A percentile compares a stretch with the other conserved stretches of the same genome.
Evolutionary conservation across 2,888 invertebrate species (phyloP).

Genomic region (Autographa pulchrina): DNA sequence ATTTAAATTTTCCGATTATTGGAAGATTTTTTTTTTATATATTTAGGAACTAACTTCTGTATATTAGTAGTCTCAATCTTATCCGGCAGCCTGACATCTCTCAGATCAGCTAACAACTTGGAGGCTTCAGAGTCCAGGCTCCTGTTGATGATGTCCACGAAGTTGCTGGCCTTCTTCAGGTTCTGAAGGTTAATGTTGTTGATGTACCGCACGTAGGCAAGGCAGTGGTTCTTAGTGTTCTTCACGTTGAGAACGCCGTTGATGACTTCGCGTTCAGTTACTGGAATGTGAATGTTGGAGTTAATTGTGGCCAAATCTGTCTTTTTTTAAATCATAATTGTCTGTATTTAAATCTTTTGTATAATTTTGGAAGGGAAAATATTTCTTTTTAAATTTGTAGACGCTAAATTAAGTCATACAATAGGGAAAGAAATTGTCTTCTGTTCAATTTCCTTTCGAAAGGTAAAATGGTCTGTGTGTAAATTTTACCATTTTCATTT

Average conservation of each 20-base stretch:
- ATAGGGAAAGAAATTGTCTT: too few species aligned
- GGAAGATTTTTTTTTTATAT: background rate
- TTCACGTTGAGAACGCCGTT: conserved; percentile 98
- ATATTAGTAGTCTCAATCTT: conserved; percentile 97
- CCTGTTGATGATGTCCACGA: conserved; percentile 97
- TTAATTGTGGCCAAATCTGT: too few species aligned
- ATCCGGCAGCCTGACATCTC: conserved; percentile 96
- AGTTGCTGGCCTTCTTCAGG: conserved; percentile 97
- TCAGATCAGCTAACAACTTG: conserved; percentile 95
- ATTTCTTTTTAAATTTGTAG: too few species aligned
- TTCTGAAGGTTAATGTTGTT: conserved; percentile 99
- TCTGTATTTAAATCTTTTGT: too few species aligned
- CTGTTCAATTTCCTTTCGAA: too few species aligned
- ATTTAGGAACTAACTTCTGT: conserved; percentile 91
- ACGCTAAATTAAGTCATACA: too few species aligned
- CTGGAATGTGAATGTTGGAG: conserved; percentile 83
- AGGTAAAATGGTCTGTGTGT: too few species aligned
- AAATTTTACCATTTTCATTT: too few species aligned
- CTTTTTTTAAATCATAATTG: too few species aligned
- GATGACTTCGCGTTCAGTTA: conserved; percentile 99
- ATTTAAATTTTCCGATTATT: too few species aligned
- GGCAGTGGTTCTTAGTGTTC: conserved; percentile 98
- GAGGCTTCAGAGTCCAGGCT: conserved; percentile 98
- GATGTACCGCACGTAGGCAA: conserved; percentile 98
- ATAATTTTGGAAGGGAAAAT: too few species aligned